A percentile compares a stretch with the other conserved stretches of the same genome.
Conservation (phyloP, 2,888 invertebrate genomes). For the Epirrita christyi region DNA sequence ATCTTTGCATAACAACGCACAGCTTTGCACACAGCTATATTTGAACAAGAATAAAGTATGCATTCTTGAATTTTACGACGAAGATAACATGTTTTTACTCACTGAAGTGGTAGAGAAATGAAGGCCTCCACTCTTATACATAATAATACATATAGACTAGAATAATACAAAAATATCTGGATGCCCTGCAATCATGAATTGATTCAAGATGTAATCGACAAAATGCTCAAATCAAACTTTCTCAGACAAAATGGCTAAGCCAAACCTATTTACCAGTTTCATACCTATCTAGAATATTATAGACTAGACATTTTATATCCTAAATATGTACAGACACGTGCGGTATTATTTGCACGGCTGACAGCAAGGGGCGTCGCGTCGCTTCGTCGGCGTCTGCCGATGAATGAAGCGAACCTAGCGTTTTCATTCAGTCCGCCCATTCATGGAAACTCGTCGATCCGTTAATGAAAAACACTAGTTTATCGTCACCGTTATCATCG, state of each 20-base stretch:
- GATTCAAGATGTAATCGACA: too few relatives aligned
- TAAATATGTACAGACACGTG: neutral
- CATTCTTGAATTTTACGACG: conserved; percentile 4
- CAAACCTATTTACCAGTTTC: too few relatives aligned
- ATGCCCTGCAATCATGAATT: too few relatives aligned
- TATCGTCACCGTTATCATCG: conserved; percentile 69
- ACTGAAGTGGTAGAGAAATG: neutral
- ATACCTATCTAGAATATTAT: too few relatives aligned
- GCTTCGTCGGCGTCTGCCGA: conserved; percentile 44
- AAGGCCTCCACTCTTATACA: too few relatives aligned
- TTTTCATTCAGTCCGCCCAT: conserved; percentile 80
- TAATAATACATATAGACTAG: too few relatives aligned
- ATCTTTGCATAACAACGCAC: conserved; percentile 6
- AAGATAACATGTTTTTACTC: neutral
- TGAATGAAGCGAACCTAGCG: conserved; percentile 74
- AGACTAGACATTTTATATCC: neutral
- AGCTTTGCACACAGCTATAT: neutral
- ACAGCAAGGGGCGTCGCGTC: conserved; percentile 42
- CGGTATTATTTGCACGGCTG: conserved; percentile 32
- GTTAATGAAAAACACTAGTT: conserved; percentile 77
- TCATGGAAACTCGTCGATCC: conserved; percentile 79
- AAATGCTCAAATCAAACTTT: too few relatives aligned
- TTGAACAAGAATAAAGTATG: conserved; percentile 10
- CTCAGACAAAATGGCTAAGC: neutral
- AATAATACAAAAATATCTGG: too few relatives aligned